These are phyloP conservation scores for human DNA, from an alignment of 2,113 vertebrate species.

Conservation along the genomic window GRCh38 chr11:120696001-120696500, in stretches of 20 bases:
- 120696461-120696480: background rate
- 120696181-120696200: slow-evolving; percentile 81
- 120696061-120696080: slow-evolving; percentile 4
- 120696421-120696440: background rate
- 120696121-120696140: slow-evolving; percentile 80
- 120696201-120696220: slow-evolving; percentile 34
- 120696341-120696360: background rate
- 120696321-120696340: fast-evolving
- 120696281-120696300: fast-evolving
- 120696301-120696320: background rate
- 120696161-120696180: slow-evolving; percentile 73
- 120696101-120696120: slow-evolving; percentile 72
- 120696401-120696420: background rate
- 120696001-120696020: background rate
- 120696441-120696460: background rate
- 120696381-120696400: background rate
- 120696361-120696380: background rate
- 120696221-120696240: slow-evolving; percentile 35
- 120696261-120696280: background rate
- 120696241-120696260: fast-evolving
- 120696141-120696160: slow-evolving; percentile 84
- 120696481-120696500: background rate
- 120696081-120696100: background rate
- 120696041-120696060: fast-evolving
- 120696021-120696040: background rate